Evolutionary conservation across 1,140 invertebrate genomes (phyloP).

Genomic region (Euwallacea similis): DNA sequence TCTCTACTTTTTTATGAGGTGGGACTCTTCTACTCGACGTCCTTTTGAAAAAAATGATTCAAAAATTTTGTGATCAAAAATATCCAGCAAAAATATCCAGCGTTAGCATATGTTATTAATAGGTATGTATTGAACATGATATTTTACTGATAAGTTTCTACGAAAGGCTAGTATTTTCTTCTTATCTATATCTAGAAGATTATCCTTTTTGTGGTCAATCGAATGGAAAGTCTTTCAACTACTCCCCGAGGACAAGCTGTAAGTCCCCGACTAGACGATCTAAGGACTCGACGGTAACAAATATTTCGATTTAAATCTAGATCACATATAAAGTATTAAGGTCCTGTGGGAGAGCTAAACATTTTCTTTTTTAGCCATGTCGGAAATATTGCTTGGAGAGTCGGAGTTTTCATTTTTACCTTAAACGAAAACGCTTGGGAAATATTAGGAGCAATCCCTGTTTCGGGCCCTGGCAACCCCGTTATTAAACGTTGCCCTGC

Average conservation of each 20-base stretch:
- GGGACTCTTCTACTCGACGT: too few relatives aligned
- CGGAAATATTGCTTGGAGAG: not conserved
- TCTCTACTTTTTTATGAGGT: too few relatives aligned
- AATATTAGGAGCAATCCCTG: not conserved
- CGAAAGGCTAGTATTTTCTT: too few relatives aligned
- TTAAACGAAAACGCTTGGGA: constrained; percentile 1
- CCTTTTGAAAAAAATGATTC: too few relatives aligned
- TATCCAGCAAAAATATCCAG: too few relatives aligned
- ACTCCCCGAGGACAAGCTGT: not conserved
- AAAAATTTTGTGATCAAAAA: too few relatives aligned
- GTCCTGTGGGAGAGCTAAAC: not conserved
- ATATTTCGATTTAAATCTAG: constrained; percentile 7
- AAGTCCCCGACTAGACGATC: not conserved
- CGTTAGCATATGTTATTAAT: too few relatives aligned
- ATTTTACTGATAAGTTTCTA: too few relatives aligned
- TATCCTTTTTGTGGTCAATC: not conserved
- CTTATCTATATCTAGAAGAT: too few relatives aligned
- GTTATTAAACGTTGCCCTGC: too few relatives aligned
- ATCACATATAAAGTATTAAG: constrained; percentile 1
- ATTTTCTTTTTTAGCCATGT: not conserved
- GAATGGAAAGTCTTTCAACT: not conserved
- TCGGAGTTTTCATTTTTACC: not conserved
- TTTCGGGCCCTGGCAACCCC: not conserved
- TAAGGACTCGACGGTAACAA: not conserved
- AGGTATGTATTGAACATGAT: too few relatives aligned